phyloP scores from a whole-genome alignment of 2,113 vertebrate species.

The Choloepus hoffmanni region DNA sequence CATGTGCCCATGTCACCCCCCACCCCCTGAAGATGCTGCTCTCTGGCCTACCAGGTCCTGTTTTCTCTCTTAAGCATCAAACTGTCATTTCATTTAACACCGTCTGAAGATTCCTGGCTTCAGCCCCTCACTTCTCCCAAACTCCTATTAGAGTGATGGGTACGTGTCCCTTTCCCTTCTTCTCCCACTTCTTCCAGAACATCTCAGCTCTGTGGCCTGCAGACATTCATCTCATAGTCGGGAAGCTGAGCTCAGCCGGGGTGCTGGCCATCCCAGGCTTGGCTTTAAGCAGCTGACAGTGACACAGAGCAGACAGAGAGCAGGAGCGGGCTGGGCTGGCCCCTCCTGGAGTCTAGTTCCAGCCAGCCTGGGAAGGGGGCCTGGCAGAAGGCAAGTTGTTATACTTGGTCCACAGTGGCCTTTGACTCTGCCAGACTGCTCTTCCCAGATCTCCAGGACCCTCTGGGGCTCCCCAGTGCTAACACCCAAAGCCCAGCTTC shows the following conservation, averaged over 20 bases:
- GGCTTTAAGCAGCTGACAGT: constrained; percentile 82
- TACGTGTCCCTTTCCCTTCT: constrained; percentile 78
- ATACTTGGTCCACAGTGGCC: not conserved
- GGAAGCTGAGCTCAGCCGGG: constrained; percentile 78
- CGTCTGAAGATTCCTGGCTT: constrained; percentile 82
- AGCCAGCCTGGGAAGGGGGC: not conserved
- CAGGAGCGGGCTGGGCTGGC: constrained; percentile 33
- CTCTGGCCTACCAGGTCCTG: constrained; percentile 58
- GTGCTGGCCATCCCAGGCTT: constrained; percentile 67
- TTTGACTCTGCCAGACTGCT: not conserved
- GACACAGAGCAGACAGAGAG: constrained; percentile 82
- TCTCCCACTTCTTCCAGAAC: constrained; percentile 78
- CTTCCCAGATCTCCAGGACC: not conserved
- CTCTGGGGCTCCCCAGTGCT: not conserved
- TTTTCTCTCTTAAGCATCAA: constrained; percentile 77
- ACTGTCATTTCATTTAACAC: constrained; percentile 78
- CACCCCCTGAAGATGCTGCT: not conserved
- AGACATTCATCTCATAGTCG: constrained; percentile 85
- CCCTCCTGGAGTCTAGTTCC: constrained; percentile 59
- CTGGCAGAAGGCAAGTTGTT: not conserved
- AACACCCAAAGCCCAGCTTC: not conserved
- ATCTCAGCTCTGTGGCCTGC: constrained; percentile 75
- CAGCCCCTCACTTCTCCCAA: constrained; percentile 72
- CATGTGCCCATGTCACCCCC: not conserved
- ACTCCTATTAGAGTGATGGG: constrained; percentile 78